Evolutionary conservation across 2,888 invertebrate species (phyloP).

Genomic region (Agrochola litura): DNA sequence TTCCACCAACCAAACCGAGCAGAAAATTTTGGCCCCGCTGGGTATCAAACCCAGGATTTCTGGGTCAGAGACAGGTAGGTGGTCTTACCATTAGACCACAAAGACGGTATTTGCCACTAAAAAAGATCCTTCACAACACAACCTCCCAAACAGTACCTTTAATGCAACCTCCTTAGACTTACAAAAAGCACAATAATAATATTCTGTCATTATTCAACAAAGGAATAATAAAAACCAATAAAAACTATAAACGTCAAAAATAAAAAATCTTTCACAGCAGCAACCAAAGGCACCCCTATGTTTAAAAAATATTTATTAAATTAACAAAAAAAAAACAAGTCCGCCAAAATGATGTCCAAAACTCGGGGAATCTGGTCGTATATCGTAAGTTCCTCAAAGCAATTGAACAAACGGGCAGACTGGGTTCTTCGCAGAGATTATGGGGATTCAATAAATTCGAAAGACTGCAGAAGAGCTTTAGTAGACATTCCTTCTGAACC

Average conservation of each 20-base stretch:
- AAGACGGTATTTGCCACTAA: neutral
- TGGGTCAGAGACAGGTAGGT: too few species aligned
- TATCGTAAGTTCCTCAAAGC: slow-evolving; percentile 59
- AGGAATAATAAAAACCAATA: slow-evolving; percentile 46
- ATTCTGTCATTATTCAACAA: slow-evolving; percentile 25
- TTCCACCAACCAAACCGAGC: too few species aligned
- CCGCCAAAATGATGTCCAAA: slow-evolving; percentile 62
- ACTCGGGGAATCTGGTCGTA: slow-evolving; percentile 69
- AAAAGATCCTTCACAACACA: neutral
- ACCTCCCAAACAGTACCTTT: neutral
- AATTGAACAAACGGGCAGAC: slow-evolving; percentile 50
- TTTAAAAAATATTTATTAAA: slow-evolving; percentile 56
- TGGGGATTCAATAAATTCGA: slow-evolving; percentile 68
- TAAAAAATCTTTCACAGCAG: slow-evolving; percentile 67
- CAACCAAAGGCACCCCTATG: slow-evolving; percentile 68
- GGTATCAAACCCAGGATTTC: too few species aligned
- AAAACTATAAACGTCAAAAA: slow-evolving; percentile 53
- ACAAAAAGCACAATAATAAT: neutral
- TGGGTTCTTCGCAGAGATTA: slow-evolving; percentile 67
- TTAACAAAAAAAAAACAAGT: slow-evolving; percentile 57
- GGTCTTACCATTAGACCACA: too few species aligned
- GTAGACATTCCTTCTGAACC: slow-evolving; percentile 78
- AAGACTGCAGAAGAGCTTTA: slow-evolving; percentile 78
- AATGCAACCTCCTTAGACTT: slow-evolving; percentile 21
- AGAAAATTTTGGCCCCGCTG: too few species aligned